Evolutionary conservation across 2,888 invertebrate genomes (phyloP).

Genomic region (Volucella inanis): DNA sequence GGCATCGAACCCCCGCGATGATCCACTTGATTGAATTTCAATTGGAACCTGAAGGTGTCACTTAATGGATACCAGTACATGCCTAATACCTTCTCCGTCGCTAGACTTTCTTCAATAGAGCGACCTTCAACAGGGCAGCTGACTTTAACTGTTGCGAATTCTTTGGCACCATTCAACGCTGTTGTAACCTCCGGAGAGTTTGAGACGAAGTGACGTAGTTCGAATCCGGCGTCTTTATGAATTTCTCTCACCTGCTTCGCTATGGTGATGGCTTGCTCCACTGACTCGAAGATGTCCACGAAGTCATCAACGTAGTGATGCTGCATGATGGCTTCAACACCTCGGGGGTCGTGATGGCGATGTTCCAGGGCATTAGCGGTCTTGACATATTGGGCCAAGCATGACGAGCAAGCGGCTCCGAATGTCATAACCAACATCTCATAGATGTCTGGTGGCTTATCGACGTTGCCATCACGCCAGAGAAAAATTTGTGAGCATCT

Average conservation of each 20-base stretch:
- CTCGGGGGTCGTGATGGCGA: constrained; percentile 1
- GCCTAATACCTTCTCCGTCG: background rate
- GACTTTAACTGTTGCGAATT: background rate
- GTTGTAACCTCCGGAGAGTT: constrained; percentile 23
- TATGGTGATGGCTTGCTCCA: constrained; percentile 23
- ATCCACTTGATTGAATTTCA: background rate
- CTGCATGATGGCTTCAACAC: constrained; percentile 42
- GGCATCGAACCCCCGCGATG: too few relatives aligned
- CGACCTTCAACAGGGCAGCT: too few relatives aligned
- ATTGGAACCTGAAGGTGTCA: background rate
- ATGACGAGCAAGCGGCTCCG: too few relatives aligned
- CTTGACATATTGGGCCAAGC: too few relatives aligned
- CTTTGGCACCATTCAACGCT: background rate
- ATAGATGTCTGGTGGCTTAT: constrained; percentile 17
- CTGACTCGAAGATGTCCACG: constrained; percentile 20
- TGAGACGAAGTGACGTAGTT: constrained; percentile 49
- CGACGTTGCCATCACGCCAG: constrained; percentile 73
- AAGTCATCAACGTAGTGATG: constrained; percentile 46
- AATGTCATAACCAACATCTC: too few relatives aligned
- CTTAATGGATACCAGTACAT: background rate
- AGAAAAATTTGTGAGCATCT: constrained; percentile 76
- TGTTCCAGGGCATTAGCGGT: constrained; percentile 20
- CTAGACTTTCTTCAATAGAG: background rate
- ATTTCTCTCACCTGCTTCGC: constrained; percentile 44
- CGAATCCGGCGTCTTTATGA: constrained; percentile 42